phyloP scores from a whole-genome alignment of 2,888 invertebrate genomes.

The Acanthosepion pharaonis region DNA sequence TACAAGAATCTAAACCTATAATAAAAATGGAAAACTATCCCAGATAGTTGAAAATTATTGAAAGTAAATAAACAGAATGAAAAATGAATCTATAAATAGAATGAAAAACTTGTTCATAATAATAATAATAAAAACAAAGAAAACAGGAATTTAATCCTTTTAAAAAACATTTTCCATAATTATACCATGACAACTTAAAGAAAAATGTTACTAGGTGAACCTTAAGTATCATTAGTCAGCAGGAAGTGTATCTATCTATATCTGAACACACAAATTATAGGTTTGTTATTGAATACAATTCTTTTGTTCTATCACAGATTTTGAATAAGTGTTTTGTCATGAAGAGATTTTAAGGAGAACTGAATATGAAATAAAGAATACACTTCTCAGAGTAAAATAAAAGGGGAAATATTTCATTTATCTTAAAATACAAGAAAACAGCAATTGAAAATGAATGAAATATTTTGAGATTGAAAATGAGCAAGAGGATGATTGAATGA shows the following conservation, averaged over 20 bases:
- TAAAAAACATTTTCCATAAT: neutral
- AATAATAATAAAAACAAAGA: neutral
- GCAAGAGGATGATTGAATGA: slow-evolving; percentile 33
- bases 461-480: neutral
- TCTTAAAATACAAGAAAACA: neutral
- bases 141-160: neutral
- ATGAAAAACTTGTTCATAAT: neutral
- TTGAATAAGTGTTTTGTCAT: neutral
- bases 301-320: neutral
- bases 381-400: too few species aligned
- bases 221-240: neutral
- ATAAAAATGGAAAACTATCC: too few species aligned
- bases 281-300: neutral
- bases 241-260: neutral
- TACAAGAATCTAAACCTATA: too few species aligned
- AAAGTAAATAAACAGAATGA: too few species aligned
- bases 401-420: neutral
- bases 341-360: neutral
- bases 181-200: neutral
- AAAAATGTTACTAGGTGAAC: neutral
- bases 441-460: neutral
- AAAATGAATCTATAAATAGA: neutral
- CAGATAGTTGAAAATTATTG: too few species aligned
- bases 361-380: too few species aligned
- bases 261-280: neutral